Conservation (phyloP, 2,888 invertebrate species). For the Netelia virgata region DNA sequence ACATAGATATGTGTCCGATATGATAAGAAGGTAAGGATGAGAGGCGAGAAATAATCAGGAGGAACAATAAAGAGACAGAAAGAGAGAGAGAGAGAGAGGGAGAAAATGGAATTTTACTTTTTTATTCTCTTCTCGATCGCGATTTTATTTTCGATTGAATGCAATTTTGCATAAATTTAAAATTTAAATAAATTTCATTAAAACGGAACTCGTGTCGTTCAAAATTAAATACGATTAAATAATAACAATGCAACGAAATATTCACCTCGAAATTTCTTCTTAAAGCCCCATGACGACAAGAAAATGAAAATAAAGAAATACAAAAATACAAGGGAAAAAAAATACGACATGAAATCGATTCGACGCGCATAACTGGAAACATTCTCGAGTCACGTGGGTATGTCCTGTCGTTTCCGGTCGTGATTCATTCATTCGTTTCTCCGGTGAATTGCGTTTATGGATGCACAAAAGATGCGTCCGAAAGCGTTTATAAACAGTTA, state of each 20-base stretch:
- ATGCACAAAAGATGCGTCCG: constrained; percentile 5
- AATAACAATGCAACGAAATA: neutral
- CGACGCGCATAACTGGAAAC: too few relatives aligned
- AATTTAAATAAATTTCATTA: too few relatives aligned
- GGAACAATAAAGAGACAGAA: constrained; percentile 13
- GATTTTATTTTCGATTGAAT: too few relatives aligned
- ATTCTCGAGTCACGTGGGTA: too few relatives aligned
- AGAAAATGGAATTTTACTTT: constrained; percentile 11
- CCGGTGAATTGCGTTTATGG: neutral
- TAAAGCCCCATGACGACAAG: neutral
- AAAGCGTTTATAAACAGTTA: constrained; percentile 2
- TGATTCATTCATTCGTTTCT: constrained; percentile 10
- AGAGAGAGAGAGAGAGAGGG: constrained; percentile 5
- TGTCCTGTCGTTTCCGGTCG: constrained; percentile 21
- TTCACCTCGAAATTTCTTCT: neutral
- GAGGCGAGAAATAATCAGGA: constrained; percentile 13
- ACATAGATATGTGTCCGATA: constrained; percentile 80
- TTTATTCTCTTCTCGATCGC: too few relatives aligned
- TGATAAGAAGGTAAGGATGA: constrained; percentile 74
- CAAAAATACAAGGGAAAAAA: too few relatives aligned
- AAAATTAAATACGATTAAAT: too few relatives aligned
- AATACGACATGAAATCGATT: too few relatives aligned
- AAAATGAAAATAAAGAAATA: neutral
- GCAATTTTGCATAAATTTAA: too few relatives aligned
- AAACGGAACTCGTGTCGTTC: too few relatives aligned